These are phyloP conservation scores for Gryllus longicercus DNA, from an alignment of 2,888 invertebrate genomes.

Conservation along the genomic window DNA sequence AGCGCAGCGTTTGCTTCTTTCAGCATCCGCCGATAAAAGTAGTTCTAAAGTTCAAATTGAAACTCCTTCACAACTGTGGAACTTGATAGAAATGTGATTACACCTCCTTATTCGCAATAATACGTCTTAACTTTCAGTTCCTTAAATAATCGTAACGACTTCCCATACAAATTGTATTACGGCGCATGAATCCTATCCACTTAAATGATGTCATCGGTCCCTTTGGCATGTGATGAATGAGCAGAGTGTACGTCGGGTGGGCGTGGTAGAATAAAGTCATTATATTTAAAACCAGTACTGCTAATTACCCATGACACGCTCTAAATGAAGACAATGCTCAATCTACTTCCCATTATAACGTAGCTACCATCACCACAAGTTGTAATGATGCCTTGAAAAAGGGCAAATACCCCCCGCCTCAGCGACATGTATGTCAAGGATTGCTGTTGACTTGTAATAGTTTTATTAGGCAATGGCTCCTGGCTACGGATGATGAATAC, in stretches of 20 bases:
- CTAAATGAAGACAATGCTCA: neutral
- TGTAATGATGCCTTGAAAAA: neutral
- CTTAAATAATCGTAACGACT: neutral
- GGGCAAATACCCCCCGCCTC: neutral
- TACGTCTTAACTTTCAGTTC: too few species aligned
- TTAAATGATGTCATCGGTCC: neutral
- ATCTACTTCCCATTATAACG: neutral
- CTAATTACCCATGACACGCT: neutral
- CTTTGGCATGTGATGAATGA: conserved; percentile 17
- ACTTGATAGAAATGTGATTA: neutral
- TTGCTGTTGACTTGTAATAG: conserved; percentile 17
- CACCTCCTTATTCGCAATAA: neutral
- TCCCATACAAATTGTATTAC: neutral
- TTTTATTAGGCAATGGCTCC: neutral
- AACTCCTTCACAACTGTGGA: neutral
- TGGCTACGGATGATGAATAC: too few species aligned
- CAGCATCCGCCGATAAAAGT: neutral
- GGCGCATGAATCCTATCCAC: neutral
- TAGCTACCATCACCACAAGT: neutral
- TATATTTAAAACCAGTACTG: neutral
- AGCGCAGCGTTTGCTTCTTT: neutral
- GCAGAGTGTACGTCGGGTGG: neutral
- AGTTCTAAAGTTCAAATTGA: neutral
- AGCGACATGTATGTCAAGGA: neutral
- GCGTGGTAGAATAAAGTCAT: neutral